Evolutionary conservation across 2,888 invertebrate genomes (phyloP).

Genomic region (Norana najaformis): DNA sequence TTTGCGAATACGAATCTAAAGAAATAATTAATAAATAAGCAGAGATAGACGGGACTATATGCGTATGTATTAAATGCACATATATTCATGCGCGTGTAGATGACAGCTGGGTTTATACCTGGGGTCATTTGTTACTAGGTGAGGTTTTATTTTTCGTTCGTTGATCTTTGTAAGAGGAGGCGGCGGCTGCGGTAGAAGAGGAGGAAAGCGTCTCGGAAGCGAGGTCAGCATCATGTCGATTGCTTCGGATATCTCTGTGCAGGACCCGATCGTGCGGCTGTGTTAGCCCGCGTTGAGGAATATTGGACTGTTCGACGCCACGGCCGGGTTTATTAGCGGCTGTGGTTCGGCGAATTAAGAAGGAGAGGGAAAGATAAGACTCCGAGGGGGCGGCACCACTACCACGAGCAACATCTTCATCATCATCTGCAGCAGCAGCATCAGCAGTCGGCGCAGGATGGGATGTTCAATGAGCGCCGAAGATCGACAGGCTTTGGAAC

Average conservation of each 20-base stretch:
- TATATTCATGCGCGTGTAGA: background rate
- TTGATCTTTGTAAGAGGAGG: background rate
- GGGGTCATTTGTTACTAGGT: too few species aligned
- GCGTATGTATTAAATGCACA: background rate
- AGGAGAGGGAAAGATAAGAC: background rate
- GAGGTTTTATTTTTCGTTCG: background rate
- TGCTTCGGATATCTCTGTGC: background rate
- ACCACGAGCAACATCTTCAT: background rate
- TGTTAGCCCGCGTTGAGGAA: background rate
- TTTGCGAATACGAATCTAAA: background rate
- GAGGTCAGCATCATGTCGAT: constrained; percentile 5
- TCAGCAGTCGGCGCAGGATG: constrained; percentile 67
- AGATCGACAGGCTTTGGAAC: constrained; percentile 95
- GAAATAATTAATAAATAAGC: background rate
- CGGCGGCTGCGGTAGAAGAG: background rate
- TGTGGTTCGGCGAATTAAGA: background rate
- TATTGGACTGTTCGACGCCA: background rate
- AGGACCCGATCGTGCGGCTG: background rate
- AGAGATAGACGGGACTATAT: background rate
- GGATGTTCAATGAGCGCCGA: constrained; percentile 99
- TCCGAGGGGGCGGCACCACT: background rate
- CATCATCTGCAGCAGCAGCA: background rate
- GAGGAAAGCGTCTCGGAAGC: background rate
- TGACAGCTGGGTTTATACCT: constrained; percentile 13
- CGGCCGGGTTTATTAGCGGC: background rate